phyloP scores from a whole-genome alignment of 2,113 vertebrate species.

The Naja naja region DNA sequence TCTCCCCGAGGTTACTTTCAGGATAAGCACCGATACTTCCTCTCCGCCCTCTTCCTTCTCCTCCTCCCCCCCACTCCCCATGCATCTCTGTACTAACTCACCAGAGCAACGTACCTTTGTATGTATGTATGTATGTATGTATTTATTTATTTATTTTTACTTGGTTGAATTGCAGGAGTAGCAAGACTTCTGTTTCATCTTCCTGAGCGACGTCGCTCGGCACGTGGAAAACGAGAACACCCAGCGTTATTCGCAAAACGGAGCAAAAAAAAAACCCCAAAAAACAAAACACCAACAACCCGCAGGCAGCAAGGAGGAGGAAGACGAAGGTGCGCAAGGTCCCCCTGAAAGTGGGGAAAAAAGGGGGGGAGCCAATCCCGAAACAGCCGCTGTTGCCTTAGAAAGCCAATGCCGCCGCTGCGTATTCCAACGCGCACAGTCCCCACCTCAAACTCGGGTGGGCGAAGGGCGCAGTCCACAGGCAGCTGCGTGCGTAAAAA shows the following conservation, averaged over 20 bases:
- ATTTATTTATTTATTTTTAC: too few species aligned
- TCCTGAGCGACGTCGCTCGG: neutral
- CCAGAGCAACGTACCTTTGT: neutral
- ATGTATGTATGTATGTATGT: too few species aligned
- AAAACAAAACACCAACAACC: neutral
- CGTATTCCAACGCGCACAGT: neutral
- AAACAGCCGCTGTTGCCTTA: neutral
- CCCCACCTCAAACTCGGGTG: neutral
- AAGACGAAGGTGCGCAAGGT: neutral
- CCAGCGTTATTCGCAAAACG: neutral
- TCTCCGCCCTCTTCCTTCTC: neutral
- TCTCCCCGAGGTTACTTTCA: neutral
- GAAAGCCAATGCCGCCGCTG: neutral
- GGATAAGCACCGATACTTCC: neutral
- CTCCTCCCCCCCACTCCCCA: neutral
- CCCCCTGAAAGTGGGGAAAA: neutral
- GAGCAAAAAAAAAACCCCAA: neutral
- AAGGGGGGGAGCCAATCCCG: neutral
- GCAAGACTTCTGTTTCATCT: neutral
- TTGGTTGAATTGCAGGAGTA: neutral
- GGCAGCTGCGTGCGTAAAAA: neutral
- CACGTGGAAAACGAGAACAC: neutral
- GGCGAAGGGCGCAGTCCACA: neutral
- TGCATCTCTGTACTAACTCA: neutral
- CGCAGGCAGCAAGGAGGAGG: neutral